These are phyloP conservation scores for Premnoplex brunnescens DNA, from an alignment of 2,797 vertebrate species.

Conservation along the genomic window DNA sequence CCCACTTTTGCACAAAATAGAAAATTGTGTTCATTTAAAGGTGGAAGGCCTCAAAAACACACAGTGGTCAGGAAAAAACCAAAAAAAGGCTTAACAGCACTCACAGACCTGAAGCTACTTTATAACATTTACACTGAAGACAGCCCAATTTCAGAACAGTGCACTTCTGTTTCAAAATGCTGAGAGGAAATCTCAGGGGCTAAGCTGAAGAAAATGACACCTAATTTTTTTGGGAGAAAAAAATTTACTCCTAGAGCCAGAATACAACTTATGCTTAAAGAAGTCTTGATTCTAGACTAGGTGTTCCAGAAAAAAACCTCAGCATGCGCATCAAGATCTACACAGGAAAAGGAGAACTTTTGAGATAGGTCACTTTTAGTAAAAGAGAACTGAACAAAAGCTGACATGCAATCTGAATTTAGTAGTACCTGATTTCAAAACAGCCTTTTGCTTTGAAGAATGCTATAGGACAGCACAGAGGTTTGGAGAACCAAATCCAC, in stretches of 20 bases:
- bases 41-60: neutral
- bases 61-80: neutral
- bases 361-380: neutral
- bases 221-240: neutral
- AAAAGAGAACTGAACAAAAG: neutral
- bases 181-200: constrained; percentile 14
- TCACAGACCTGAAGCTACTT: neutral
- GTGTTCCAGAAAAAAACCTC: constrained; percentile 1
- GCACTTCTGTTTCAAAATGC: constrained; percentile 25
- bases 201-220: neutral
- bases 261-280: neutral
- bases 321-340: neutral
- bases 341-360: neutral
- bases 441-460: constrained; percentile 26
- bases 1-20: neutral
- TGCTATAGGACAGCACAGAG: neutral
- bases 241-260: neutral
- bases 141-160: neutral
- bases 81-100: neutral
- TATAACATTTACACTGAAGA: neutral
- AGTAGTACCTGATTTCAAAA: constrained; percentile 58
- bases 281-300: neutral
- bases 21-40: neutral
- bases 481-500: constrained; percentile 18
- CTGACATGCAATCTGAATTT: neutral